Percentiles rank a stretch among this genome's conserved stretches.
These are phyloP conservation scores for Lacerta viridis DNA, from an alignment of 2,797 vertebrate species.

Conservation along the genomic window DNA sequence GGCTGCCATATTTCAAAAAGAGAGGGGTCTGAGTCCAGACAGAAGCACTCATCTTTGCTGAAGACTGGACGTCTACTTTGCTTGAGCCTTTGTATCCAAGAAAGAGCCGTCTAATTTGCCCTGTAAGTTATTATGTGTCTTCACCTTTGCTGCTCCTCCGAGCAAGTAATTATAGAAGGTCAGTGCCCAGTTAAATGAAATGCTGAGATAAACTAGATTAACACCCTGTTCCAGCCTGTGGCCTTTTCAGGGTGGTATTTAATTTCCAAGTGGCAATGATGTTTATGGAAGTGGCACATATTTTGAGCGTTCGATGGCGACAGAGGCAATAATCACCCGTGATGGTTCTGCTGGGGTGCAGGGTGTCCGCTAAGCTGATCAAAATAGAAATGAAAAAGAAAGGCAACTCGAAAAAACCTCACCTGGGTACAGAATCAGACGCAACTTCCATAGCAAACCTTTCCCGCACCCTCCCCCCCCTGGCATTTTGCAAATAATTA, in stretches of 20 bases:
- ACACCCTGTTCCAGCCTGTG: conserved; percentile 13
- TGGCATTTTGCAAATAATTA: neutral
- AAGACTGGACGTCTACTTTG: neutral
- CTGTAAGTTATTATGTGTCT: neutral
- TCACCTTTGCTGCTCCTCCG: neutral
- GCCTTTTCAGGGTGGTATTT: conserved; percentile 1
- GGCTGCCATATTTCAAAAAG: too few relatives aligned
- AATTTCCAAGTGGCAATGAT: neutral
- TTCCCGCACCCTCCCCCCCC: too few relatives aligned
- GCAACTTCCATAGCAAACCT: neutral
- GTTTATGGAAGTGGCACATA: neutral
- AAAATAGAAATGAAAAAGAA: neutral
- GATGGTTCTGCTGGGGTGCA: neutral
- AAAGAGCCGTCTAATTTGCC: neutral
- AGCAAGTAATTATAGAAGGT: conserved; percentile 21
- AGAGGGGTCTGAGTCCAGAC: neutral
- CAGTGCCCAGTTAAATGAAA: neutral
- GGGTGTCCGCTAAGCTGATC: neutral
- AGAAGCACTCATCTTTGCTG: neutral
- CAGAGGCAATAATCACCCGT: neutral
- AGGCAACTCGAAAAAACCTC: too few relatives aligned
- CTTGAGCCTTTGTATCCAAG: neutral
- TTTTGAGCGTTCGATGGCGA: neutral
- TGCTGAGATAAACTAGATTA: neutral
- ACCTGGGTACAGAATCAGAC: neutral